Base-by-base conservation (phyloP, 1,140 invertebrate genomes). In the Microvelia longipes region DNA sequence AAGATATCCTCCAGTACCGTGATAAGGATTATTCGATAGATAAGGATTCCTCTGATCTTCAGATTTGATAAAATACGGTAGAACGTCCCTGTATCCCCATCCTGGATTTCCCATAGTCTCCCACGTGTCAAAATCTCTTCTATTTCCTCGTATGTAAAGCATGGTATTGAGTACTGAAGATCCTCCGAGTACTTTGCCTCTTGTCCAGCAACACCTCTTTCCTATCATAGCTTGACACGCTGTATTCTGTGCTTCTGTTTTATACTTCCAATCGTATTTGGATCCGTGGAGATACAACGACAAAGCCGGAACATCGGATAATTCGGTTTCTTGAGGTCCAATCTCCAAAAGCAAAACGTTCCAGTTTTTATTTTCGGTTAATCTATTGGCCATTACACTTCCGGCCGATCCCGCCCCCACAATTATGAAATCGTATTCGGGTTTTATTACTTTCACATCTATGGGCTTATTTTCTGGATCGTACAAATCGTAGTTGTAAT, bases 81-180 rank as follows among this genome's bases (percentile, higher is more conserved):
- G 78, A 0, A 94, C 85, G 68, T 94, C 89, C 64, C 93, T 87
- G 78, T 89, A 97, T 1, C 88, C 86, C 95, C 95, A 98, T 0
- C 92, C 92, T 0, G 83, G 81, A 75, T 96, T 96, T 0, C 95
- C 94, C 61, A 92, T 85, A 0, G 82, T 82, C 50, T 89, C 90
- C 95, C 95, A 98, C 67, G 90, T 84, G 78, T 98, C 91, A 75
- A 87, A 98, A 77, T 98, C 94, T 1, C 87, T 81, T 70, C 87
- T 85, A 81, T 97, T 95, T 0, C 95, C 95, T 70, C 95, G 82
- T 2, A 97, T 87, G 77, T 97, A 97, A 0, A 96, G 84, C 94
- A 98, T 92, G 0, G 90, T 91, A 73, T 93, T 93, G 0, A 93
- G 78, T 0, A 92, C 90, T 19, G 87, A 89, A 0, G 91, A 94